Evolutionary conservation across 2,113 vertebrate species (phyloP).

Genomic region (Cariama cristata): DNA sequence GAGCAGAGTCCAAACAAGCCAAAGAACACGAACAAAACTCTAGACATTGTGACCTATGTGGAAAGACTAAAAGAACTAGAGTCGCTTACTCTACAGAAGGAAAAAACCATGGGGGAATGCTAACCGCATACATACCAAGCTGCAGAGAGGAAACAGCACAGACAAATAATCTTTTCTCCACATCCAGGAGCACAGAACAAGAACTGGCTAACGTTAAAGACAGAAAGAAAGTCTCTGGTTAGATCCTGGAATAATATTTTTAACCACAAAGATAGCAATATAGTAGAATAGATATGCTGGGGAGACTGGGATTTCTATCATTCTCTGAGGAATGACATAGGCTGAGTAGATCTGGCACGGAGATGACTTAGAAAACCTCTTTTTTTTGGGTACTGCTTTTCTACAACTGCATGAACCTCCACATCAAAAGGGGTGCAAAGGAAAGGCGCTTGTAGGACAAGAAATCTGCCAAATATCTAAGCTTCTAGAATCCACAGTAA

Average conservation of each 20-base stretch:
- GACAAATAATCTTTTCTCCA: neutral
- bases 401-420: neutral
- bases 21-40: neutral
- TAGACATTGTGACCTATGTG: neutral
- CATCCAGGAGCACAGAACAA: neutral
- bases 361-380: neutral
- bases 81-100: neutral
- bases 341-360: neutral
- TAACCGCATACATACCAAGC: accelerated
- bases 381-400: neutral
- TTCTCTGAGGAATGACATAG: neutral
- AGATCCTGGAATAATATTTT: neutral
- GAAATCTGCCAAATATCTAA: neutral
- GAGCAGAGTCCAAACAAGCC: neutral
- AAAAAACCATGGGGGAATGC: neutral
- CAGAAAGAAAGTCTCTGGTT: neutral
- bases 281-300: neutral
- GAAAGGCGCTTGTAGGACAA: neutral
- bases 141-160: neutral
- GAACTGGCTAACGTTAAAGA: neutral
- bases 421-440: neutral
- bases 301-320: neutral
- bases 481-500: neutral
- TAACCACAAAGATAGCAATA: neutral
- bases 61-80: neutral